Evolutionary conservation across 2,113 vertebrate species (phyloP).

Genomic region (Orycteropus afer): DNA sequence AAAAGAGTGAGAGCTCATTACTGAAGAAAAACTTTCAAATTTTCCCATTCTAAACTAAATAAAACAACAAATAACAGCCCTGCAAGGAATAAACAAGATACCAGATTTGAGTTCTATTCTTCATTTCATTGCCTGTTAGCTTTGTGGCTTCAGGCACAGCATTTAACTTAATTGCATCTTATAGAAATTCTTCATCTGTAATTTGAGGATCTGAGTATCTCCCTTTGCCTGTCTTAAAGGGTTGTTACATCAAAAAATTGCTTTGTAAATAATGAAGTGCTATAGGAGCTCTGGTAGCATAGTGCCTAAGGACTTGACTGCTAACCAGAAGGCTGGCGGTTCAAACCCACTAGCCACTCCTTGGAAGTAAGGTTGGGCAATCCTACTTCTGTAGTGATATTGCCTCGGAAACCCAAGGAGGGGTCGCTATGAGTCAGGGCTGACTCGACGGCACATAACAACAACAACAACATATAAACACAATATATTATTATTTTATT

Average conservation of each 20-base stretch:
- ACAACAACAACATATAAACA: no score
- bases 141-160: neutral
- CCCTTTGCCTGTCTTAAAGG: neutral
- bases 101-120: neutral
- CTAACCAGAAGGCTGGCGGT: no score
- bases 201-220: neutral
- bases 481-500: neutral
- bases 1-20: constrained; percentile 61
- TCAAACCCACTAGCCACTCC: no score
- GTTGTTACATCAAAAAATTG: neutral
- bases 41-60: constrained; percentile 47
- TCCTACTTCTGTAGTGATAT: no score
- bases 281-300: no score
- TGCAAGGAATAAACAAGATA: neutral
- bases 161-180: neutral
- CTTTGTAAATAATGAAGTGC: constrained; percentile 13
- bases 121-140: neutral
- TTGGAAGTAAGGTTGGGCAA: no score
- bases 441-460: no score
- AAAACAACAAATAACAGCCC: constrained; percentile 44
- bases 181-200: constrained; percentile 19
- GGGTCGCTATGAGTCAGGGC: no score
- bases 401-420: no score
- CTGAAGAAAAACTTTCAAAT: neutral
- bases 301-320: no score